These are phyloP conservation scores for Malurus elegans DNA, from an alignment of 2,113 vertebrate species.

Conservation along the genomic window DNA sequence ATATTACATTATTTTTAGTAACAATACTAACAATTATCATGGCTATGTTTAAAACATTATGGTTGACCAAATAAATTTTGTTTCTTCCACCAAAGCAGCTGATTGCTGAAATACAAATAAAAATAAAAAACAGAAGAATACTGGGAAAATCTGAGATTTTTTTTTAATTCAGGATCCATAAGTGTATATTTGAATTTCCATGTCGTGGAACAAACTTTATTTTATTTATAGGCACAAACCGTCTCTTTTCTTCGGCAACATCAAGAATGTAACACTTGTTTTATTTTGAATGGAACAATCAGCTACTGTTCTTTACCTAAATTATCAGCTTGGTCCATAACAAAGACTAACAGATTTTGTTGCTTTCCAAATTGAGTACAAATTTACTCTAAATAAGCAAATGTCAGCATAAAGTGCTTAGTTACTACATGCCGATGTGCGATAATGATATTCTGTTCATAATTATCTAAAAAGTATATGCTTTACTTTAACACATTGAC, in stretches of 20 bases:
- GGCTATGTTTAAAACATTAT: not conserved
- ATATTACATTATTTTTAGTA: not conserved
- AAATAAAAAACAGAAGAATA: not conserved
- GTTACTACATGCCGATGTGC: fast-evolving
- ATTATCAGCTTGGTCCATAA: not conserved
- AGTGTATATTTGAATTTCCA: not conserved
- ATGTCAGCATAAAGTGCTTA: not conserved
- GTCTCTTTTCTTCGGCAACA: not conserved
- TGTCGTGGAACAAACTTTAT: fast-evolving
- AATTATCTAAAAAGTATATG: not conserved
- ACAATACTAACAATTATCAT: not conserved
- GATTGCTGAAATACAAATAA: not conserved
- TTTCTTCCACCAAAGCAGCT: not conserved
- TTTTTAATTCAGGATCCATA: not conserved
- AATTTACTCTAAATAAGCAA: not conserved
- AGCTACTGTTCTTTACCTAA: not conserved
- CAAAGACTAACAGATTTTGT: not conserved
- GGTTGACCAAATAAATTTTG: not conserved
- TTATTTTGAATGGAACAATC: not conserved
- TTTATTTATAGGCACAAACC: not conserved
- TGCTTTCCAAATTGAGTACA: not conserved
- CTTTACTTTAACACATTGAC: not conserved
- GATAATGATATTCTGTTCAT: not conserved
- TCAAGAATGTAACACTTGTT: not conserved
- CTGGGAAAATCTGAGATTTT: not conserved